Percentiles rank a stretch among this genome's conserved stretches.
Evolutionary conservation across 2,888 invertebrate species (phyloP).

Genomic region (Amiota communis): DNA sequence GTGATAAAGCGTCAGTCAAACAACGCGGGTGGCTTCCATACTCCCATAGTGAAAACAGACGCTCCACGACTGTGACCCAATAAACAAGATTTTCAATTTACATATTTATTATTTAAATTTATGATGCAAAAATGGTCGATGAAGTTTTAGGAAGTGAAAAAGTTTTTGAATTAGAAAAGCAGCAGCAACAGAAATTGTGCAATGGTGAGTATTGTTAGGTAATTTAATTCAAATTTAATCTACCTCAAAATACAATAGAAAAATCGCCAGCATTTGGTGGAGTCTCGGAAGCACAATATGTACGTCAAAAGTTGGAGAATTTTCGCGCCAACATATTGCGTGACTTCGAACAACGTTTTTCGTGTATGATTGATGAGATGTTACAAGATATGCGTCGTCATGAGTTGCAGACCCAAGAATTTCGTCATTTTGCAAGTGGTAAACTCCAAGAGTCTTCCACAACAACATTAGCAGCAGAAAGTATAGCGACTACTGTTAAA

Average conservation of each 20-base stretch:
- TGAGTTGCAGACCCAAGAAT: slow-evolving; percentile 66
- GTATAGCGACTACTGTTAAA: slow-evolving; percentile 44
- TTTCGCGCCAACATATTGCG: slow-evolving; percentile 60
- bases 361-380: slow-evolving; percentile 67
- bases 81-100: neutral
- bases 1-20: too few species aligned
- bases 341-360: slow-evolving; percentile 68
- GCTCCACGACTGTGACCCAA: neutral
- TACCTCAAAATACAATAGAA: neutral
- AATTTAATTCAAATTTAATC: neutral
- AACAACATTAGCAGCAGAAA: neutral
- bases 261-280: neutral
- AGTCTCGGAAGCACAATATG: slow-evolving; percentile 47
- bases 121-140: slow-evolving; percentile 9
- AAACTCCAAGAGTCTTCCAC: neutral
- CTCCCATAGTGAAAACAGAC: neutral
- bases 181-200: neutral
- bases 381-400: slow-evolving; percentile 67
- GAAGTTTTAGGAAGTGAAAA: neutral
- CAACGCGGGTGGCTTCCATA: too few species aligned
- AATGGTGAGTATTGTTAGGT: slow-evolving; percentile 2
- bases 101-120: neutral
- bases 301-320: slow-evolving; percentile 58
- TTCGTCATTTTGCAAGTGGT: slow-evolving; percentile 59
- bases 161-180: neutral